phyloP scores from a whole-genome alignment of 2,797 vertebrate species.

The Onychomys leucogaster region DNA sequence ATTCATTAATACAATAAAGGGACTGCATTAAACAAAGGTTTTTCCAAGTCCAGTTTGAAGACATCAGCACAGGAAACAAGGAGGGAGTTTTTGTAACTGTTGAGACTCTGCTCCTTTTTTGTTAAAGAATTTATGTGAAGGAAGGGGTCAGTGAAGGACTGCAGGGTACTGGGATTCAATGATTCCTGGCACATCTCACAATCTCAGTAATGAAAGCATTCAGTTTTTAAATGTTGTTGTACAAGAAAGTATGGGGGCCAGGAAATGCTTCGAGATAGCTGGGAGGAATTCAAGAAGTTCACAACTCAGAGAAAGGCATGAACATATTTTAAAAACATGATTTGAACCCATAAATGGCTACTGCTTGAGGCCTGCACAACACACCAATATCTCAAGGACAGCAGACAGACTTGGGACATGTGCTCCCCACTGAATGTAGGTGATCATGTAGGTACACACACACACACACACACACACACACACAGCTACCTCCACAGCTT shows the following conservation, averaged over 20 bases:
- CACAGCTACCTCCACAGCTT: not conserved
- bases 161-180: conserved; percentile 81
- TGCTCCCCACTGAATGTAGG: not conserved
- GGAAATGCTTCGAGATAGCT: conserved; percentile 81
- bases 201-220: conserved; percentile 81
- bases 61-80: not conserved
- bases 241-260: conserved; percentile 75
- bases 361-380: too few relatives aligned
- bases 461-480: not conserved
- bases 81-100: not conserved
- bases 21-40: too few relatives aligned
- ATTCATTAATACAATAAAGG: too few relatives aligned
- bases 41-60: not conserved
- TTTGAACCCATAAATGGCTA: not conserved
- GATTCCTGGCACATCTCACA: conserved; percentile 85
- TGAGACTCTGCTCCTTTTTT: not conserved
- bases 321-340: not conserved
- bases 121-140: too few relatives aligned
- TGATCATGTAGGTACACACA: not conserved
- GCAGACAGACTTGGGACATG: not conserved
- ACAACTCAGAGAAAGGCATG: conserved; percentile 51
- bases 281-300: conserved; percentile 65
- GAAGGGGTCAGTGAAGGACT: conserved; percentile 90
- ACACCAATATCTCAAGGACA: not conserved
- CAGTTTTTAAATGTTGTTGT: conserved; percentile 69